Conservation (phyloP, 2,888 invertebrate species). For the Schrankia costaestrigalis region DNA sequence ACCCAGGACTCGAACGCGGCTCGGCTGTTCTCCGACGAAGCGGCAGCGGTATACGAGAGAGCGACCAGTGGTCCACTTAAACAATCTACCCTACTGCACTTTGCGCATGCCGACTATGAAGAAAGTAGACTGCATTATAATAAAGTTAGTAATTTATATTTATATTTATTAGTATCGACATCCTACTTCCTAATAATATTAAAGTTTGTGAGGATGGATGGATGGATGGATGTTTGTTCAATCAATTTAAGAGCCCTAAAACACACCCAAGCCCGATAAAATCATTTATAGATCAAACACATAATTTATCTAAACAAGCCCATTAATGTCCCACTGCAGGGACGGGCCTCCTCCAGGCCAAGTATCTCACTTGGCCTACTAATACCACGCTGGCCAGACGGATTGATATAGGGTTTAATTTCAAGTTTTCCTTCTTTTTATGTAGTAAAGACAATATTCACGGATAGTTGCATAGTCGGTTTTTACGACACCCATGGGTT, state of each 20-base stretch:
- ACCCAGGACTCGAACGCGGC: constrained; percentile 94
- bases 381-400: too few species aligned
- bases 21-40: constrained; percentile 96
- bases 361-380: too few species aligned
- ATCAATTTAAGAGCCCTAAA: too few species aligned
- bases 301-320: too few species aligned
- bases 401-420: too few species aligned
- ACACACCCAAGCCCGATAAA: too few species aligned
- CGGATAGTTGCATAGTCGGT: neutral
- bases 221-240: too few species aligned
- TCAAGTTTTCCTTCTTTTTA: too few species aligned
- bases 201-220: too few species aligned
- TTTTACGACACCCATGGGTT: too few species aligned
- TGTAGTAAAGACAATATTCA: neutral
- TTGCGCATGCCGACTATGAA: constrained; percentile 99
- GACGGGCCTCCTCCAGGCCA: neutral
- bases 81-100: constrained; percentile 95
- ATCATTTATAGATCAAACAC: too few species aligned
- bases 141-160: constrained; percentile 79
- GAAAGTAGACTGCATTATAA: constrained; percentile 97
- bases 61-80: constrained; percentile 93
- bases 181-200: too few species aligned
- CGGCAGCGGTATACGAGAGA: constrained; percentile 95
- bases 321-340: neutral
- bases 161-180: neutral